Conservation (phyloP, 2,113 vertebrate species). For the Hippolais icterina region DNA sequence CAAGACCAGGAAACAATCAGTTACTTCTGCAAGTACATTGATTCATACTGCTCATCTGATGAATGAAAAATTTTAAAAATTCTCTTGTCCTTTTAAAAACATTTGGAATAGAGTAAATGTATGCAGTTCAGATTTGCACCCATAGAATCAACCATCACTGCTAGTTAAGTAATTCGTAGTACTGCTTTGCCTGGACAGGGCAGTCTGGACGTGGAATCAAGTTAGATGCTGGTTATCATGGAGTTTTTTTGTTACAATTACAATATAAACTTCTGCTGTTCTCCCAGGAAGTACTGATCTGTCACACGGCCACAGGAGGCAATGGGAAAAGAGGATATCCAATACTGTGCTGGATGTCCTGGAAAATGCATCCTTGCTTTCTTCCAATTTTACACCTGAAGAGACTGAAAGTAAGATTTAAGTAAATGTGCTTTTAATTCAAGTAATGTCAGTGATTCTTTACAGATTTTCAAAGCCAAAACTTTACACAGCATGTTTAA, state of each 20-base stretch:
- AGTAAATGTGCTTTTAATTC: background rate
- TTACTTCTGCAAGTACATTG: background rate
- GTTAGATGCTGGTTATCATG: background rate
- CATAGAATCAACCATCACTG: background rate
- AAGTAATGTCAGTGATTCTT: background rate
- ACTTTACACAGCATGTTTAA: background rate
- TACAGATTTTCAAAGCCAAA: background rate
- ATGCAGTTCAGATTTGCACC: background rate
- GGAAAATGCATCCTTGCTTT: constrained; percentile 76
- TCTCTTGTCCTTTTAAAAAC: background rate
- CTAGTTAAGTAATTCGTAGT: background rate
- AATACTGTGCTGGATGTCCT: constrained; percentile 70
- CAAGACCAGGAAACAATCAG: background rate
- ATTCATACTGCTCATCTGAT: background rate
- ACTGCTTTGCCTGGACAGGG: background rate
- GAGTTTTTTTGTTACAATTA: background rate
- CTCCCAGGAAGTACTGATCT: background rate
- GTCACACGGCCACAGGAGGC: constrained; percentile 54
- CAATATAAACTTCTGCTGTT: background rate
- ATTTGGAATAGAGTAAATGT: background rate
- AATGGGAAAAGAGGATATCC: constrained; percentile 76
- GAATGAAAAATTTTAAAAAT: no score
- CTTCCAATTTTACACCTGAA: constrained; percentile 69
- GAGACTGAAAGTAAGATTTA: constrained; percentile 59
- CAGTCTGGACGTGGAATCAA: background rate